Base-by-base conservation (phyloP, 2,888 invertebrate genomes). In the Meiosimyza decipiens region DNA sequence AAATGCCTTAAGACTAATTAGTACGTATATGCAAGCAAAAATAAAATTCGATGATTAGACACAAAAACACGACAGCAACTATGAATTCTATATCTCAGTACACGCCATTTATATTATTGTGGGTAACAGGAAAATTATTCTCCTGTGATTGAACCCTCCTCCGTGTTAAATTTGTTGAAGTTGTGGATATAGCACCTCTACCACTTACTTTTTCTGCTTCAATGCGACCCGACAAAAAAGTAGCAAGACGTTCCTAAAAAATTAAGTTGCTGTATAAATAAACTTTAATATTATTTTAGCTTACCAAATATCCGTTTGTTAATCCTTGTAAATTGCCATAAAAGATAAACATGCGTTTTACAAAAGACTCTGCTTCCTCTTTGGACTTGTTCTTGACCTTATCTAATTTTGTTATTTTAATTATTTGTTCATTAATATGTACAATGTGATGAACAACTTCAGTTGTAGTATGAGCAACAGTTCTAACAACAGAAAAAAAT, bases 181-280 rank as follows among this genome's bases (percentile, higher is more conserved):
- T 72, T 59, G 1, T 72, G 65, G 49, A 55, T 50, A 12, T 88
- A 6, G 88, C 82, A 6, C 76, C 77, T 62, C 76, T 80, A 18
- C 79, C 84, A n/a, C 79, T 79, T 3, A 90, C 89, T 82, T 91
- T 92, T 79, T 90, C 90, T 0, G 90, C 88, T 80, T 90, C 90
- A 69, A 92, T 91, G 75, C 92, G 91, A 63, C 92, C 92, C 13
- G 92, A 92, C 67, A 92, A 82, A 79, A 91, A 91, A 72, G 89
- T 87, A 0, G 92, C 92, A 64, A 92, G 82, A 72, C 90, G 90
- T 82, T 91, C 92, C 92, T 92, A 79, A 18, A 75, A 62, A 74
- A 60, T 55, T 50, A 60, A 6, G 54, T 63, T 49, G 22, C 18
- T 63, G 33, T 33, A 47, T 13, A 7, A 40, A n/a, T 55, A 11